These are phyloP conservation scores for Parus major DNA, from an alignment of 2,113 vertebrate species.

Conservation along the genomic window DNA sequence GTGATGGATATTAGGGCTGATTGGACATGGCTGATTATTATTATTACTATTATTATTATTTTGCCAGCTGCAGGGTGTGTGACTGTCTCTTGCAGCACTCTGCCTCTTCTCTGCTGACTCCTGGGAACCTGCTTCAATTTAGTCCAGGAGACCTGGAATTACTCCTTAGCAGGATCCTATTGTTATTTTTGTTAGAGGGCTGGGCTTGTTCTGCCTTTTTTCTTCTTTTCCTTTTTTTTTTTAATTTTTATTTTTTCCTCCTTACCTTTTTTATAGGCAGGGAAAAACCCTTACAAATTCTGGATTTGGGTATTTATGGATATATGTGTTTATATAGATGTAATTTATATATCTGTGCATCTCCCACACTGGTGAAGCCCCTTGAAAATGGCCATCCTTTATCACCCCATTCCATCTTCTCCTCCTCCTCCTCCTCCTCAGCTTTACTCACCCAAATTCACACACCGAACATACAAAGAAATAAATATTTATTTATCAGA, in stretches of 20 bases:
- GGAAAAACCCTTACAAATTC: neutral
- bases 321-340: neutral
- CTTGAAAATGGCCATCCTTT: neutral
- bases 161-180: neutral
- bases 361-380: neutral
- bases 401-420: neutral
- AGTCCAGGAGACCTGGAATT: neutral
- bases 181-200: neutral
- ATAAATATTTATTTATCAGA: neutral
- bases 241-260: neutral
- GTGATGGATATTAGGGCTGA: slow-evolving; percentile 55
- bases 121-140: neutral
- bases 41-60: slow-evolving; percentile 49
- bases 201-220: neutral
- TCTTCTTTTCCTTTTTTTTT: accelerated
- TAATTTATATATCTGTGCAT: neutral
- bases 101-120: slow-evolving; percentile 20
- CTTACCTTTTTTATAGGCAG: neutral
- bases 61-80: slow-evolving; percentile 5
- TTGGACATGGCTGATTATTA: slow-evolving; percentile 59
- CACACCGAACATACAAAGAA: accelerated
- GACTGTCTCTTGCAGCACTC: neutral
- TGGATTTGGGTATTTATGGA: neutral
- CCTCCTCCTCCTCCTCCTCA: neutral
- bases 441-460: neutral